phyloP scores from a whole-genome alignment of 2,797 vertebrate genomes.

The Glyptemys insculpta region DNA sequence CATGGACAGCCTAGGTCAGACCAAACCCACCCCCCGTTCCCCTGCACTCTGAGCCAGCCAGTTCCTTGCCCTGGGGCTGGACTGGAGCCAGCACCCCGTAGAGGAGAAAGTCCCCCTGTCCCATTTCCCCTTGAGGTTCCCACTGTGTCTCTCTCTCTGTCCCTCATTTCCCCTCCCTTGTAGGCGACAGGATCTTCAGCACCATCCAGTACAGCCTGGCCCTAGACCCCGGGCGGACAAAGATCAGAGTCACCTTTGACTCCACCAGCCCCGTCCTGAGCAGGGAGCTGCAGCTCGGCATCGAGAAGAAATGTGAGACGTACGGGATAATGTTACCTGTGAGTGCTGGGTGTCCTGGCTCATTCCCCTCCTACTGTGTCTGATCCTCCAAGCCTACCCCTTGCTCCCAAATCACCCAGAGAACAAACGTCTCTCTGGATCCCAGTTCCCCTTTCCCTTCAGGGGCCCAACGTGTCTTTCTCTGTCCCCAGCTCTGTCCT shows the following conservation, averaged over 20 bases:
- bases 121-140: not conserved
- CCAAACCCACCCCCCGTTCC: not conserved
- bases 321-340: slow-evolving; percentile 45
- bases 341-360: not conserved
- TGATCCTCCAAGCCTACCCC: too few species aligned
- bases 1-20: not conserved
- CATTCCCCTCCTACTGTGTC: not conserved
- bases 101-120: not conserved
- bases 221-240: slow-evolving; percentile 39
- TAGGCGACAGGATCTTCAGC: not conserved
- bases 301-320: slow-evolving; percentile 46
- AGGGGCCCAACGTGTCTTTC: not conserved
- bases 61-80: accelerated
- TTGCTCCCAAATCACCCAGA: not conserved
- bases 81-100: accelerated
- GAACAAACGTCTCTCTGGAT: not conserved
- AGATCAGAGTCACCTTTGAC: slow-evolving; percentile 38
- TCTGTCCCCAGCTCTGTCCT: slow-evolving; percentile 79
- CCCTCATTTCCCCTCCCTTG: not conserved
- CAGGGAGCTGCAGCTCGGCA: not conserved
- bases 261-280: slow-evolving; percentile 46
- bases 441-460: not conserved
- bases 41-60: not conserved
- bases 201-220: not conserved
- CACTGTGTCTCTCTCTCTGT: accelerated